Base-by-base conservation (phyloP, 1,140 invertebrate species). In the Rhynchophorus ferrugineus region DNA sequence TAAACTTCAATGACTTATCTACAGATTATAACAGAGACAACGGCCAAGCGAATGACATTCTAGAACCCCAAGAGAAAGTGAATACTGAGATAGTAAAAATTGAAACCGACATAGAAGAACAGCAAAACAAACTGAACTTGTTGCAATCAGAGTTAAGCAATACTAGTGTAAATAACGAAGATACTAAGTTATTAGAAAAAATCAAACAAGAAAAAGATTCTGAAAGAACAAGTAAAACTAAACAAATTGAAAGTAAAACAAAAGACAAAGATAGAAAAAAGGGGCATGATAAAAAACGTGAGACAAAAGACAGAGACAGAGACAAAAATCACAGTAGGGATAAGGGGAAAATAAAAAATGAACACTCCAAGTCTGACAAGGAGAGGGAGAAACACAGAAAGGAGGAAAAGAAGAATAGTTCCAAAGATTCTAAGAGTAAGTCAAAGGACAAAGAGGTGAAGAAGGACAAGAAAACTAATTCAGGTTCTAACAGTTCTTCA, bases 21-120 rank as follows among this genome's bases (percentile, higher is more conserved):
- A 54, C 62, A 7, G 71, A 75, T 29, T 73, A 73, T 57, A 63
- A 71, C 50, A 58, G 71, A 41, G 67, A 74, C 43, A 64, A 65
- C 52, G 22, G 65, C 43, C 57, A 62, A 8, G 61, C 62, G 20
- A 59, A 63, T 52, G 59, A 61, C 29, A 44, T 3, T 38, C 18
- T 37, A 13, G 44, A 57, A 18, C 41, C 21, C 16, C 17, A 29
- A n/a, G 21, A 35, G 13, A 7, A 34, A 39, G 13, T 49, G 19
- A 51, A 18, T 38, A 16, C 45, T 47, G n/a, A 37, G 47, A 7
- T 21, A 34, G 41, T 19, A 18, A 8, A 38, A 19, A 35, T 35
- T n/a, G 22, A 58, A 20, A 29, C 6, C 2, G 9, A 44, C 13
- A 49, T 38, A 36, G 17, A 52, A 22, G 44, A 49, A 38, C 37